These are phyloP conservation scores for Setipinna tenuifilis DNA, from an alignment of 2,797 vertebrate genomes.

Conservation along the genomic window DNA sequence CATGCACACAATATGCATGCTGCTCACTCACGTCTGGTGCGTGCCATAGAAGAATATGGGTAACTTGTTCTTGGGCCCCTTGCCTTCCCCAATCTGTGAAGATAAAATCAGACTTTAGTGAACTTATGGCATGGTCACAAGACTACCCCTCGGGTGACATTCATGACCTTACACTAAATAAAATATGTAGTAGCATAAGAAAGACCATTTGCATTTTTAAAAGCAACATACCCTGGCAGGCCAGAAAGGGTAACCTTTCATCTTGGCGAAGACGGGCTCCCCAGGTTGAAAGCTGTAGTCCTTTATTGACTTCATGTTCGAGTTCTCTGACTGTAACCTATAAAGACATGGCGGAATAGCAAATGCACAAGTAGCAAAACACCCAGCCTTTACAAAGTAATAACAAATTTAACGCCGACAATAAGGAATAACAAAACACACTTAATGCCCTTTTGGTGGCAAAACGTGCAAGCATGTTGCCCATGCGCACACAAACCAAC, in stretches of 20 bases:
- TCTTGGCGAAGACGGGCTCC: conserved; percentile 86
- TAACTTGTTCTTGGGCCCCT: conserved; percentile 86
- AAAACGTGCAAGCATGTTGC: not conserved
- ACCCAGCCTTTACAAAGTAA: not conserved
- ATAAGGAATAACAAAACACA: not conserved
- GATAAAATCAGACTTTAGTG: not conserved
- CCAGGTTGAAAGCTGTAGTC: conserved; percentile 82
- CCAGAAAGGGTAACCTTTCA: conserved; percentile 89
- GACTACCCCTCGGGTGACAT: not conserved
- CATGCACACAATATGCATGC: not conserved
- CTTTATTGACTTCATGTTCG: conserved; percentile 38
- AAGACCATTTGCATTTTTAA: not conserved
- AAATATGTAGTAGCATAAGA: not conserved
- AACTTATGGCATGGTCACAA: not conserved
- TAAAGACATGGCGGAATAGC: not conserved
- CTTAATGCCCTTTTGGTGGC: not conserved
- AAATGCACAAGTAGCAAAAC: not conserved
- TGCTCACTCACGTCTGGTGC: conserved; percentile 82
- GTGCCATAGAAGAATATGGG: conserved; percentile 90
- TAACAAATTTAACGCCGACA: not conserved
- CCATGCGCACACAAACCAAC: not conserved
- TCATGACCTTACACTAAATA: not conserved
- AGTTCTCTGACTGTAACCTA: not conserved
- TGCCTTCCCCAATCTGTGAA: conserved; percentile 83
- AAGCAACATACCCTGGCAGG: conserved; percentile 74